Percentiles rank a stretch among this genome's conserved stretches.
phyloP scores from a whole-genome alignment of 2,797 vertebrate species.

The Cyprinella venusta region DNA sequence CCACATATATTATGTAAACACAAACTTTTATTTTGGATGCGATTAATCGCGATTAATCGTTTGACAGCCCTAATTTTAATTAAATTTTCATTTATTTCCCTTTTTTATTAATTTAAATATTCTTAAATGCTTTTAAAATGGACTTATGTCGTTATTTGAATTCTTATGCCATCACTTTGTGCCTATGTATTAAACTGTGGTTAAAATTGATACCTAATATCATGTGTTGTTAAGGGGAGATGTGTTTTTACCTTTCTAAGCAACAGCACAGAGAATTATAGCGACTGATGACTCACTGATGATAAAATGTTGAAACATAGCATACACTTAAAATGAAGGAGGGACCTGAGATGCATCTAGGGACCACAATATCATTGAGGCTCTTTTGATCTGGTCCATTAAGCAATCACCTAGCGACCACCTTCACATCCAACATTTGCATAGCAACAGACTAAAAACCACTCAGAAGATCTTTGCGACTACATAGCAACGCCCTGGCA shows the following conservation, averaged over 20 bases:
- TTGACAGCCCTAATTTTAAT: no score
- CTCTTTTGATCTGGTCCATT: conserved; percentile 11
- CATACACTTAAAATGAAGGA: conserved; percentile 13
- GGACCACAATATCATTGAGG: background rate
- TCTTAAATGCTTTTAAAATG: background rate
- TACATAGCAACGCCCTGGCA: conserved; percentile 7
- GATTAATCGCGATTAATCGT: no score
- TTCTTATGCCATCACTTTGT: background rate
- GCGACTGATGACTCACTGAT: conserved; percentile 27
- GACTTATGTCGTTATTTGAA: background rate
- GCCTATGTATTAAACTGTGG: background rate
- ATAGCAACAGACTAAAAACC: background rate
- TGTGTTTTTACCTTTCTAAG: conserved; percentile 9
- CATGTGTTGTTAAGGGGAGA: background rate
- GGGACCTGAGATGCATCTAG: conserved; percentile 2
- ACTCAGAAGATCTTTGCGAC: background rate
- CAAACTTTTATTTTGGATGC: no score
- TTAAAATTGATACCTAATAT: background rate
- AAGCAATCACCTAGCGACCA: conserved; percentile 12
- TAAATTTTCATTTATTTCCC: background rate
- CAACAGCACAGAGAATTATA: conserved; percentile 4
- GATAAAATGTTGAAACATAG: conserved; percentile 22
- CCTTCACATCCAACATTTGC: background rate
- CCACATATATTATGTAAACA: no score
- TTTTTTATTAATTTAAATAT: background rate